Base-by-base conservation (phyloP, 2,113 vertebrate species). In the Seriola quinqueradiata region DNA sequence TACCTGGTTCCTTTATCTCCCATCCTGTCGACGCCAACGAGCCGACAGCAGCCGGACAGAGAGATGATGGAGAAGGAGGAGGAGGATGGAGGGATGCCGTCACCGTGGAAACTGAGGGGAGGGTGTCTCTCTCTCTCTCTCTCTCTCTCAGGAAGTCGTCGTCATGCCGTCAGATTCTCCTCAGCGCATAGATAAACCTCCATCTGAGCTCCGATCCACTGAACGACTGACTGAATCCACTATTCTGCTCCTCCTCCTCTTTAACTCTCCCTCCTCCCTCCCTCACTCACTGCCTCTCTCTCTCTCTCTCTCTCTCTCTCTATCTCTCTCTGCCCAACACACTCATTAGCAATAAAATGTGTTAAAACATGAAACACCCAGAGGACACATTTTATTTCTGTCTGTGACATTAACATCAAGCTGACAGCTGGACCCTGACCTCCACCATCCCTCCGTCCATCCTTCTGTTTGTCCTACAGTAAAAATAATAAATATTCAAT, bases 1-100 rank as follows among this genome's bases (percentile, higher is more conserved):
- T 67, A 93, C 92, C 92, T 92, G 46, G 92, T 93, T 83, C 89
- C 92, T 93, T 91, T 93, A 85, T 93, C 92, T 58, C 87, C 91
- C 92, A 93, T 93, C 81, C 79, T 90, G 90, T 83, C 58, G 77
- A 77, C 23, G 60, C 52, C 16, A 32, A 79, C 28, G 13, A 86
- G 55, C 38, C 48, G 25, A 90, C 78, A 68, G 84, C 87, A 82
- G 81, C 70, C 34, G 70, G 75, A 68, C 64, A 2, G 25, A 82
- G 75, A 77, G 54, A 80, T 54, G 85, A 69, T 67, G 40, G 73
- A 74, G 60, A 61, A 67, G 21, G 68, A 65, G 75, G 68, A 86
- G 75, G 66, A 89, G 75, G 75, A 83, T 50, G 85, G 77, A 83
- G 61, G 90, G 87, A 92, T 89, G 85, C 83, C 10, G 92, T 93